Evolutionary conservation across 2,113 vertebrate genomes (phyloP).

Genomic region (Leiothrix lutea): DNA sequence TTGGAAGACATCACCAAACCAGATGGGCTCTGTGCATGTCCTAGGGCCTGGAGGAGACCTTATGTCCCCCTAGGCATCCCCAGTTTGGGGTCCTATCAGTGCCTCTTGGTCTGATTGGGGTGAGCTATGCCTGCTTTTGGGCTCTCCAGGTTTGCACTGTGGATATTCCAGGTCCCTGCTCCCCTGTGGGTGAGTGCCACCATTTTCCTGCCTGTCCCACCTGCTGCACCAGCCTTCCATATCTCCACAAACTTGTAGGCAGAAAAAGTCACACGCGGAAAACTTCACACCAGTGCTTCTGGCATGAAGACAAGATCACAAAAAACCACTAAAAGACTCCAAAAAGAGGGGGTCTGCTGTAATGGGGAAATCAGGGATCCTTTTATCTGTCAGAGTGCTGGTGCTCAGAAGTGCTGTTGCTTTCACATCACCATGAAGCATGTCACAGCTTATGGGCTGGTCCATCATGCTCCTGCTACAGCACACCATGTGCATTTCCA

Average conservation of each 20-base stretch:
- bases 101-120: neutral
- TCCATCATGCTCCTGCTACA: neutral
- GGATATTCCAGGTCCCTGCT: neutral
- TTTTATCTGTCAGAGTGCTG: neutral
- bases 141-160: neutral
- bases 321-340: neutral
- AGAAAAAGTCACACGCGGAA: neutral
- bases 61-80: neutral
- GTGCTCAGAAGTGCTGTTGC: neutral
- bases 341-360: neutral
- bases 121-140: neutral
- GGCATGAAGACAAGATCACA: neutral
- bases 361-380: neutral
- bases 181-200: neutral
- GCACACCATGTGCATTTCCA: neutral
- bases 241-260: neutral
- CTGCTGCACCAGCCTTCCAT: neutral
- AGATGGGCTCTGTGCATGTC: neutral
- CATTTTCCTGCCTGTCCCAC: neutral
- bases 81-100: neutral
- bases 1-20: neutral
- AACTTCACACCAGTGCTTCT: neutral
- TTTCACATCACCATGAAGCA: neutral
- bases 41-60: neutral
- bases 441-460: neutral